These are phyloP conservation scores for Suricata suricatta DNA, from an alignment of 2,113 vertebrate genomes.

Conservation along the genomic window DNA sequence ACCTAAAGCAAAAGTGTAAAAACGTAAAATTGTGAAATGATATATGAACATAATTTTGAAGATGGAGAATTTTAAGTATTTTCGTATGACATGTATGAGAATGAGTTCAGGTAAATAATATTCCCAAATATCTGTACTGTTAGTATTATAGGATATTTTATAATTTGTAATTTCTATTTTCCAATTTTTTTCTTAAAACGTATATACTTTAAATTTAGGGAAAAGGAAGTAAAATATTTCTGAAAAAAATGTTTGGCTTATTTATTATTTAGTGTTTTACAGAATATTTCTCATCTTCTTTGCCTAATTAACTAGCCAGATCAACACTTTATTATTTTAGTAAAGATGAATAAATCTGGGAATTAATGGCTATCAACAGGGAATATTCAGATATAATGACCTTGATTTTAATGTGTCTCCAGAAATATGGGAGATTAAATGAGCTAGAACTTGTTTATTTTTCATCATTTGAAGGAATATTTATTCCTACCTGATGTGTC, in stretches of 20 bases:
- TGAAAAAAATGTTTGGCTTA: not conserved
- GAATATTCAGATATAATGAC: slow-evolving; percentile 62
- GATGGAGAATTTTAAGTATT: not conserved
- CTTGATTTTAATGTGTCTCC: slow-evolving; percentile 73
- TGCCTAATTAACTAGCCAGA: slow-evolving; percentile 59
- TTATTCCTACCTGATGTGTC: slow-evolving; percentile 42
- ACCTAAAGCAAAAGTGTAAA: not conserved
- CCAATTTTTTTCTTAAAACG: not conserved
- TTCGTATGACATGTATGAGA: not conserved
- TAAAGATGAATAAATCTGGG: slow-evolving; percentile 64
- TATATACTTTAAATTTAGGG: not conserved
- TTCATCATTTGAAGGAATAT: slow-evolving; percentile 50
- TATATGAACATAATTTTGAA: not conserved
- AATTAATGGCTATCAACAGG: slow-evolving; percentile 59
- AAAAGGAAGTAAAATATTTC: not conserved
- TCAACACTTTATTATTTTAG: slow-evolving; percentile 59
- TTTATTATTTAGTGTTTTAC: not conserved
- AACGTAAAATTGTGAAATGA: not conserved
- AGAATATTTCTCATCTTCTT: slow-evolving; percentile 37
- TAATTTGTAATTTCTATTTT: not conserved
- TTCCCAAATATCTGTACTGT: not conserved
- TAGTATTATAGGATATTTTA: not conserved
- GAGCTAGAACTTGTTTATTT: slow-evolving; percentile 65
- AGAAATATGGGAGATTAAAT: slow-evolving; percentile 21
- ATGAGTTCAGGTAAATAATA: not conserved